Percentiles rank a stretch among this genome's conserved stretches.
Evolutionary conservation across 2,888 invertebrate species (phyloP).

Genomic region (Lasius fuliginosus): DNA sequence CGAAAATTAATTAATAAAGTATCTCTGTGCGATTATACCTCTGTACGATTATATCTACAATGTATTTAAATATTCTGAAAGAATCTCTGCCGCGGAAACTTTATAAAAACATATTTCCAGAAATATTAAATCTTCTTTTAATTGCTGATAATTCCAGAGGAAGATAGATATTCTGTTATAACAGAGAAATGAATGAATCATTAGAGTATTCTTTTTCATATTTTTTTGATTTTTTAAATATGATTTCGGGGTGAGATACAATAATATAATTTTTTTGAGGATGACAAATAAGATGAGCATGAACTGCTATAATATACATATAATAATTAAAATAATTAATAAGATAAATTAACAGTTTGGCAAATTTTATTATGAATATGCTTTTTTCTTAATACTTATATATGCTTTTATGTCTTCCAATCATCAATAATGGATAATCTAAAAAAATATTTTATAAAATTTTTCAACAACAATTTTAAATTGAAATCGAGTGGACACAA

Average conservation of each 20-base stretch:
- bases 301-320: background rate
- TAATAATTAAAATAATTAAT: background rate
- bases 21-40: background rate
- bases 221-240: background rate
- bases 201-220: background rate
- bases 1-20: background rate
- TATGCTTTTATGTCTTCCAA: background rate
- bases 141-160: background rate
- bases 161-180: background rate
- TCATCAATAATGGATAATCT: background rate
- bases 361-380: background rate
- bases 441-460: background rate
- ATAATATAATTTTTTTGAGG: background rate
- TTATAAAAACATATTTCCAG: conserved; percentile 11
- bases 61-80: background rate
- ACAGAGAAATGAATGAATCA: background rate
- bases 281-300: background rate
- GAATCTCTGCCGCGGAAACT: background rate
- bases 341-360: background rate
- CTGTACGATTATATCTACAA: background rate
- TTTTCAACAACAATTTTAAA: background rate
- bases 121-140: conserved; percentile 20
- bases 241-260: background rate
- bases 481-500: background rate
- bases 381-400: background rate